Percentiles rank a stretch among this genome's conserved stretches.
Conservation (phyloP, 2,888 invertebrate genomes). For the Adineta ricciae region DNA sequence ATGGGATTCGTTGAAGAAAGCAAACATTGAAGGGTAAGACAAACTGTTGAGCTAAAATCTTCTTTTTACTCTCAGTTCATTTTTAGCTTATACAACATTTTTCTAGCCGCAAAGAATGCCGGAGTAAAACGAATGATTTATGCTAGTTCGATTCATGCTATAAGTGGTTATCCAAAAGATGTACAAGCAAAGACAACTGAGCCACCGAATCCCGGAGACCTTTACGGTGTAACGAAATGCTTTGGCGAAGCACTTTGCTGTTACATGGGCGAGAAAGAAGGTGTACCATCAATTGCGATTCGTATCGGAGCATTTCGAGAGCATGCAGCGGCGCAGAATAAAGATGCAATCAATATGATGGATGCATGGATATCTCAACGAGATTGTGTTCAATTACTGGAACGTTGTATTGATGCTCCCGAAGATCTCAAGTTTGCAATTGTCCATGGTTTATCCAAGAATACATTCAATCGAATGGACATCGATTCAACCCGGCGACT, state of each 20-base stretch:
- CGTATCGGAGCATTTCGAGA: not conserved
- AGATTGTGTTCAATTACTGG: not conserved
- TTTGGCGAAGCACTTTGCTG: not conserved
- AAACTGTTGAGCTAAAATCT: not conserved
- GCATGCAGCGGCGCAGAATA: not conserved
- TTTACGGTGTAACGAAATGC: not conserved
- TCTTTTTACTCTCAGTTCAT: too few species aligned
- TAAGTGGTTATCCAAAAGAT: not conserved
- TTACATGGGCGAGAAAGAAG: conserved; percentile 1
- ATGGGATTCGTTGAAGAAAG: not conserved
- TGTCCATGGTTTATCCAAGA: not conserved
- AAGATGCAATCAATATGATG: not conserved
- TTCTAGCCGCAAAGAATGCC: not conserved
- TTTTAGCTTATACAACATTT: not conserved
- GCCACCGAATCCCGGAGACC: not conserved
- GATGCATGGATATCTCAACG: not conserved
- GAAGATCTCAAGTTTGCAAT: not conserved
- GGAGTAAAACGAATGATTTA: not conserved
- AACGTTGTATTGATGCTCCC: not conserved
- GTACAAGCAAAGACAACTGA: not conserved
- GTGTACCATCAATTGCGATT: not conserved
- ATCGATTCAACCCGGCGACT: not conserved
- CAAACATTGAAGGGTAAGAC: not conserved
- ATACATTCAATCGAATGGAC: not conserved
- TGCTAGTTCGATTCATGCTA: not conserved